Evolutionary conservation across 2,113 vertebrate species (phyloP).

Genomic region (Charadrius vociferus): DNA sequence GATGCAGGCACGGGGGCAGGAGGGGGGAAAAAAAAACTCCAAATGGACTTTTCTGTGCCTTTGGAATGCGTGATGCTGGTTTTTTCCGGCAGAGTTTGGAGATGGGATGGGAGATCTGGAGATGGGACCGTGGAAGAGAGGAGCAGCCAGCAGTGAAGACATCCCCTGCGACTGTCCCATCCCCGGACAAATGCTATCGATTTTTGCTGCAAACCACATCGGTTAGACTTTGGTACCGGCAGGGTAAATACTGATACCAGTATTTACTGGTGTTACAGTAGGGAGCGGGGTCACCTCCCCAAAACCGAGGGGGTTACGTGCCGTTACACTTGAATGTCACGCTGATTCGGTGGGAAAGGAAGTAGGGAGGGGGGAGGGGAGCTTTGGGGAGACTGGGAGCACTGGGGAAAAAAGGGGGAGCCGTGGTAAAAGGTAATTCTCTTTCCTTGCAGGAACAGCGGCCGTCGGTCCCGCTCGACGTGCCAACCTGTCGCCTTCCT

Average conservation of each 20-base stretch:
- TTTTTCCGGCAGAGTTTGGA: not conserved
- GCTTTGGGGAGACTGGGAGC: not conserved
- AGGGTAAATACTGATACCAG: not conserved
- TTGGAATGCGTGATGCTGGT: fast-evolving
- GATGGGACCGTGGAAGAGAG: fast-evolving
- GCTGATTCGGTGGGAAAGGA: fast-evolving
- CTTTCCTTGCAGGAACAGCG: fast-evolving
- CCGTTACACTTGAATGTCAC: not conserved
- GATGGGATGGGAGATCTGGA: not conserved
- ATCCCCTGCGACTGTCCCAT: not conserved
- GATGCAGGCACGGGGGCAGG: not conserved
- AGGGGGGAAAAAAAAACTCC: not conserved
- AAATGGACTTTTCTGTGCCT: fast-evolving
- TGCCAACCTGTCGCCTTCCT: fast-evolving
- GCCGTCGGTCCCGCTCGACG: fast-evolving
- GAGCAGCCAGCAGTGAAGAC: not conserved
- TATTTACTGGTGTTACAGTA: not conserved
- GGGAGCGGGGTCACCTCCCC: not conserved
- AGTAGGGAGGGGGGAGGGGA: too few relatives aligned
- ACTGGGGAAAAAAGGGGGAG: not conserved
- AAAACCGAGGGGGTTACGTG: not conserved
- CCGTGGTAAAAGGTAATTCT: not conserved
- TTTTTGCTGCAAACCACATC: fast-evolving
- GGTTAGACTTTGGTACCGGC: constrained; percentile 12
- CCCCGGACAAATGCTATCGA: not conserved